Evolutionary conservation across 2,113 vertebrate species (phyloP).

Genomic region (Butorides virescens): DNA sequence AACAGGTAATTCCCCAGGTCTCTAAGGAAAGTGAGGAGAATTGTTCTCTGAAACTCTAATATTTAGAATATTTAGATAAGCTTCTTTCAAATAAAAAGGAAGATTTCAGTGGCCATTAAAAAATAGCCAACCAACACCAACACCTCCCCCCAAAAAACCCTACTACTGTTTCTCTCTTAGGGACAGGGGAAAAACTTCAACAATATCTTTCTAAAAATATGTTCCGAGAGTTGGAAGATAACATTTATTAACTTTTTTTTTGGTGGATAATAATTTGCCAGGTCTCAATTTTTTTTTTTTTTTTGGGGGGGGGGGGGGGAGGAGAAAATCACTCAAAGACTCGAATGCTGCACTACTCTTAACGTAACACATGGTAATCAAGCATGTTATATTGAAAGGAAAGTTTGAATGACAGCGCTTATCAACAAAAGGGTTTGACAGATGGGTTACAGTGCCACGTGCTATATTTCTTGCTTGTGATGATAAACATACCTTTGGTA

Average conservation of each 20-base stretch:
- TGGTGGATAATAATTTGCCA: not conserved
- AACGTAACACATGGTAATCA: not conserved
- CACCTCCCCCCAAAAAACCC: rapidly evolving
- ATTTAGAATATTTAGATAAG: not conserved
- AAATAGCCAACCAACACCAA: not conserved
- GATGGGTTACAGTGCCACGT: not conserved
- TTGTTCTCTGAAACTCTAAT: not conserved
- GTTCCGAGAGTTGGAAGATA: not conserved
- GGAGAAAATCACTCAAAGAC: not conserved
- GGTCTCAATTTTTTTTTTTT: not conserved
- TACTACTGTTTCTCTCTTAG: not conserved
- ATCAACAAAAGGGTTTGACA: constrained; percentile 11
- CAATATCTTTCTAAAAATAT: not conserved
- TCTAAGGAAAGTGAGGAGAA: not conserved
- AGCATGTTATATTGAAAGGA: not conserved
- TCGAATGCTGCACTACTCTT: not conserved
- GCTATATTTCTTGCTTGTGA: not conserved
- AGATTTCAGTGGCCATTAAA: not conserved
- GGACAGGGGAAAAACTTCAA: not conserved
- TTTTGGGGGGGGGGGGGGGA: not conserved
- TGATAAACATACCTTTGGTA: constrained; percentile 81
- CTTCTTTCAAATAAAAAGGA: not conserved
- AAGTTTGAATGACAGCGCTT: not conserved
- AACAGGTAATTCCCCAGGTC: not conserved
- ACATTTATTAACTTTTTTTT: not conserved